Base-by-base conservation (phyloP, 2,113 vertebrate genomes). In the Tiliqua scincoides region DNA sequence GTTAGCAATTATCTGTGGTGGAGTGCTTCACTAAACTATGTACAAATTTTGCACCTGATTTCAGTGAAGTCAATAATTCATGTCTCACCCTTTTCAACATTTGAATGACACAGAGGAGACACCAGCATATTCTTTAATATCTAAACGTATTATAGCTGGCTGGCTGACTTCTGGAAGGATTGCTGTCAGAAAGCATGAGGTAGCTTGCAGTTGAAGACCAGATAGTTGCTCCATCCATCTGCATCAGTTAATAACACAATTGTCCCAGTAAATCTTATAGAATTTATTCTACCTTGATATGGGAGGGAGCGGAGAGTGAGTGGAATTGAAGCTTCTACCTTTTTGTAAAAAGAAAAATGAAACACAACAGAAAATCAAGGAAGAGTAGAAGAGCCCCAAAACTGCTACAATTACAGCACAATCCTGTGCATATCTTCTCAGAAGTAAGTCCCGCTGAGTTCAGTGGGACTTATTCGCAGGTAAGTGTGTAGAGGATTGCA, bases 51-150 rank as follows among this genome's bases (percentile, higher is more conserved):
- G 30, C 3, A 23, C 32, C 52, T 72, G n/a, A 37, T 62, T 72
- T 72, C 37, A 71, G 37, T 72, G 35, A 30, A 72, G 30, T 72
- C 48, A 17, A 80, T 32, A 30, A 72, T 63, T 79, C 14, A 14
- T 89, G 57, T 65, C 40, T 72, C 32, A 32, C 15, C 43, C 82
- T 79, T 77, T 30, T 54, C 85, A 15, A 82, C 43, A 84, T 82
- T 81, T 87, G 79, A 91, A 77, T 85, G 90, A 90, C 82, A 86
- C 43, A 78, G 87, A 32, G 59, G 74, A 88, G 85, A 86, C 93
- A 87, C 92, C 91, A 91, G 48, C 85, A 68, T 91, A 93, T 93
- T 94, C 89, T 96, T 92, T 91, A 91, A 89, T 93, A 90, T 84
- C 87, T 85, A 88, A 70, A 83, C 70, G 84, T 82, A n/a, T 84